A percentile compares a stretch with the other conserved stretches of the same genome.
Conservation (phyloP, 2,797 vertebrate genomes). For the Anas acuta region DNA sequence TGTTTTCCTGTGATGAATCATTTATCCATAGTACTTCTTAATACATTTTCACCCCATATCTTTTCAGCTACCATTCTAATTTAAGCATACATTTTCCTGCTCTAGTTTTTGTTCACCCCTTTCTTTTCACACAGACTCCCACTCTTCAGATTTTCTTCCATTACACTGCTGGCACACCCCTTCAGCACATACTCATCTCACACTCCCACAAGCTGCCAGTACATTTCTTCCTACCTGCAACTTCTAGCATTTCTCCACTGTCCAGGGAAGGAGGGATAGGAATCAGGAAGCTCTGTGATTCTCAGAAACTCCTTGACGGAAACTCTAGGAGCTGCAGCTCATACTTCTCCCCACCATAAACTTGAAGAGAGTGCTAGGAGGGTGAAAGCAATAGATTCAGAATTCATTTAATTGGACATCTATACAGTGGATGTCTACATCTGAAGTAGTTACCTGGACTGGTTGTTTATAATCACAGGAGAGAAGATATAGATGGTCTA, state of each 20-base stretch:
- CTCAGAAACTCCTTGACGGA: neutral
- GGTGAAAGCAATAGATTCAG: neutral
- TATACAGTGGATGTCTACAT: neutral
- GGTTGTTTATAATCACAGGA: neutral
- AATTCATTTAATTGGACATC: neutral
- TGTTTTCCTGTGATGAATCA: neutral
- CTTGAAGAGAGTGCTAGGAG: neutral
- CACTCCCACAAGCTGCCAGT: conserved; percentile 53
- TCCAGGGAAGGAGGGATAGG: neutral
- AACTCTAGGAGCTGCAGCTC: neutral
- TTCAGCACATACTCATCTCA: conserved; percentile 52
- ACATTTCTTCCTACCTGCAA: conserved; percentile 43
- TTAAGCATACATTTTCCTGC: neutral
- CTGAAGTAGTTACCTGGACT: neutral
- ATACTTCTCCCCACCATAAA: neutral
- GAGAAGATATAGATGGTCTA: neutral
- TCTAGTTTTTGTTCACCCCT: conserved; percentile 42
- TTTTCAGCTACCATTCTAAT: conserved; percentile 24
- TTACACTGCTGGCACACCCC: conserved; percentile 34
- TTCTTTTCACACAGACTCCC: conserved; percentile 42
- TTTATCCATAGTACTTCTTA: neutral
- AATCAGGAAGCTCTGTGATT: neutral
- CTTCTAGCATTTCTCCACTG: conserved; percentile 21
- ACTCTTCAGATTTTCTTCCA: conserved; percentile 50
- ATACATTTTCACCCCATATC: neutral